Evolutionary conservation across 30 jellyfish, hydroid and myxozoan species (phyloP).

Genomic region (Phacellophora camtschatica): DNA sequence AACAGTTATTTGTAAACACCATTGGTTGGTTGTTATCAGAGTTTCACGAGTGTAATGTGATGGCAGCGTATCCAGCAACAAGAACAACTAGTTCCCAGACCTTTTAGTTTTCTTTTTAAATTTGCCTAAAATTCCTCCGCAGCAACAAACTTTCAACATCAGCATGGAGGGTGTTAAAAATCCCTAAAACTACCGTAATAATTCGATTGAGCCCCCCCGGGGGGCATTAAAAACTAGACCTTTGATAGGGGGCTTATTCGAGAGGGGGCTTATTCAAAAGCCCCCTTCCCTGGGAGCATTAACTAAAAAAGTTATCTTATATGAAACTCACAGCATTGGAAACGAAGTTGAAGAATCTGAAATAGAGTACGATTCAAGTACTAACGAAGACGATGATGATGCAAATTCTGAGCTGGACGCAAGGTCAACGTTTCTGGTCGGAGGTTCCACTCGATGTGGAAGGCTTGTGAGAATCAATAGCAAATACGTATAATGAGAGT

Average conservation of each 20-base stretch:
- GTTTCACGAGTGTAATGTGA: not conserved
- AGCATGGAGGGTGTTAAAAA: not conserved
- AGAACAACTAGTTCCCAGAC: slow-evolving; percentile 22
- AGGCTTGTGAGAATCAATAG: slow-evolving; percentile 14
- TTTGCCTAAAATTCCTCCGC: not conserved
- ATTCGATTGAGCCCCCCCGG: no score
- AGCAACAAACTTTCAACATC: no score
- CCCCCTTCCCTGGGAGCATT: no score
- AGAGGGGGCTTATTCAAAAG: no score
- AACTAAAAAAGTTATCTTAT: no score
- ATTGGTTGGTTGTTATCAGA: not conserved
- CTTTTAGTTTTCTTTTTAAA: no score
- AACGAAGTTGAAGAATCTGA: slow-evolving; percentile 32
- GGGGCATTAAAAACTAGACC: no score
- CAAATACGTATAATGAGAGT: slow-evolving; percentile 2
- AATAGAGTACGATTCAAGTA: slow-evolving; percentile 8
- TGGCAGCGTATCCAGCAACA: slow-evolving; percentile 54
- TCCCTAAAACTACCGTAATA: no score
- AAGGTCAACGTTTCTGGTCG: no score
- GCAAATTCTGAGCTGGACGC: slow-evolving; percentile 5
- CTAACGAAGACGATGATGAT: slow-evolving; percentile 11
- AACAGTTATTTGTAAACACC: not conserved
- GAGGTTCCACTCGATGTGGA: slow-evolving; percentile 14
- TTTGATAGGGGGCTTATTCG: no score
- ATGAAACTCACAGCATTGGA: slow-evolving; percentile 10